phyloP scores from a whole-genome alignment of 1,140 invertebrate genomes.

The Riptortus pedestris region DNA sequence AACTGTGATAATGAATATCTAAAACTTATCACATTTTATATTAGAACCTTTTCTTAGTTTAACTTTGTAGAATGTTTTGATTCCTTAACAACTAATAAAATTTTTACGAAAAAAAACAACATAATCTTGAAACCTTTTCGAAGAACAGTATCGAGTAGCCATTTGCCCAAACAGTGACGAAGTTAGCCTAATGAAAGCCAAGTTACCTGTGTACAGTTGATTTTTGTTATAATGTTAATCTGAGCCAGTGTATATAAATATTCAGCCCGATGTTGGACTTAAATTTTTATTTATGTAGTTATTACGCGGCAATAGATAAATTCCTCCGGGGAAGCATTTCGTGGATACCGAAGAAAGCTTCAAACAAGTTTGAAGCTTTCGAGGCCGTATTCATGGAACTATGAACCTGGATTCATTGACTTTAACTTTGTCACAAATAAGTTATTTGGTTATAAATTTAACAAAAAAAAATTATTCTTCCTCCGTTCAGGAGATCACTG shows the following conservation, averaged over 20 bases:
- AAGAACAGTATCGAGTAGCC: conserved; percentile 15
- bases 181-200: conserved; percentile 21
- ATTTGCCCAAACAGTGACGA: conserved; percentile 26
- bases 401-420: conserved; percentile 97
- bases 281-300: conserved; percentile 50
- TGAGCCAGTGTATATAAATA: conserved; percentile 34
- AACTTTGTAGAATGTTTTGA: too few species aligned
- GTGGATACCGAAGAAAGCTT: conserved; percentile 65
- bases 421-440: conserved; percentile 95
- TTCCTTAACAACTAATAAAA: too few species aligned
- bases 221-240: conserved; percentile 33
- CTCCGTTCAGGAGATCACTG: conserved; percentile 67
- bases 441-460: conserved; percentile 89
- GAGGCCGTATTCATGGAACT: conserved; percentile 81
- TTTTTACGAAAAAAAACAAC: too few species aligned
- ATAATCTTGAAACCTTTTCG: conserved; percentile 4
- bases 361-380: conserved; percentile 73
- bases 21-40: too few species aligned
- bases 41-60: too few species aligned
- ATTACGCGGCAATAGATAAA: conserved; percentile 45
- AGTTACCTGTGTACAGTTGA: conserved; percentile 17
- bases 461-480: conserved; percentile 90
- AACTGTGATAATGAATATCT: too few species aligned
- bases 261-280: conserved; percentile 51
- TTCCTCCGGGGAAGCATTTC: conserved; percentile 46